Evolutionary conservation across 2,113 vertebrate species (phyloP).

Genomic region (Uria aalge): DNA sequence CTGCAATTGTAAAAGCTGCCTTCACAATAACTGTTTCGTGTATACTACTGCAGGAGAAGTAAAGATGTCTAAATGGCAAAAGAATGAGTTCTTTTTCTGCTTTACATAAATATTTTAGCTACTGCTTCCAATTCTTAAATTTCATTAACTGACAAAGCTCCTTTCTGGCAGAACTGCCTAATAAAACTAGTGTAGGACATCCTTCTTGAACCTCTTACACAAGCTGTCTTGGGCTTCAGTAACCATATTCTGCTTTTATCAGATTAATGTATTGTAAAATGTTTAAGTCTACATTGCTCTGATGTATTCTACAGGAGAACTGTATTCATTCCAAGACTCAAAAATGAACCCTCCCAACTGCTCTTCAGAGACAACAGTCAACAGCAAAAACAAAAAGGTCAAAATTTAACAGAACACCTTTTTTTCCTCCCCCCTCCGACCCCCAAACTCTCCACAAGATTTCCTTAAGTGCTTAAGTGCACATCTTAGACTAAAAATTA

Average conservation of each 20-base stretch:
- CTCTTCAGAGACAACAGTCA: neutral
- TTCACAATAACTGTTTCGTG: neutral
- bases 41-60: neutral
- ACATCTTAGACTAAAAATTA: neutral
- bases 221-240: neutral
- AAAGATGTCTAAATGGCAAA: neutral
- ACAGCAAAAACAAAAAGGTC: neutral
- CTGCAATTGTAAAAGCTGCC: neutral
- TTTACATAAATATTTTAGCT: neutral
- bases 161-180: neutral
- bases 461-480: neutral
- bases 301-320: neutral
- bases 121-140: neutral
- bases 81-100: neutral
- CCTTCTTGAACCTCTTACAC: neutral
- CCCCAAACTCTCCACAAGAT: neutral
- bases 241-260: neutral
- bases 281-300: neutral
- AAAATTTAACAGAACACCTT: neutral
- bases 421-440: neutral
- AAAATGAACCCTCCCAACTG: neutral
- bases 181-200: neutral
- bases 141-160: neutral
- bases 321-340: neutral
- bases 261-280: neutral